Evolutionary conservation across 2,113 vertebrate genomes (phyloP), one percentile per base, ranked within the genome.

Genomic region (Thunnus thynnus): DNA sequence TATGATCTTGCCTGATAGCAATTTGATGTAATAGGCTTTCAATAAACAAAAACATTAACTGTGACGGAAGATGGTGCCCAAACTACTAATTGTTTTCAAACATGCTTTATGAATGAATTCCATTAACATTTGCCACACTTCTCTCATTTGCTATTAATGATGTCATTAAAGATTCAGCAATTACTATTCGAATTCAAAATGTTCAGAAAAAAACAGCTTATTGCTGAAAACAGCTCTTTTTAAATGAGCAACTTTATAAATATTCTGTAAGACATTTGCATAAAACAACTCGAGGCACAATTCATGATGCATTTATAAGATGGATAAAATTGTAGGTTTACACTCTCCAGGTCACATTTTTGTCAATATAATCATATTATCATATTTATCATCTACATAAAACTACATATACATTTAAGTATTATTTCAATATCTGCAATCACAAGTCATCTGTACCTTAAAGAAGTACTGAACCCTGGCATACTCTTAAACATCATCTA

Each of bases 1-100:
- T 50, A 90, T 71, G 69, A 89, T 79, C 16, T 46, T 58, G 68
- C 75, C 81, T 82, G 74, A 84, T 67, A 75, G 82, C 73, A 65
- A 56, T 83, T 73, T 79, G 63, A 71, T 80, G 75, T 75, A 88
- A 90, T 72, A 76, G 57, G 80, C 58, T 80, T 90, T 91, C 76
- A 90, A 84, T 88, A 79, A 91, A 84, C 72, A 86, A 76, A 81
- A 66, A 84, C 85, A 89, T 89, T 83, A 88, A 78, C 67, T 44
- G 75, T 61, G 81, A 60, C 73, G 32, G 51, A 78, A 72, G 72
- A 78, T 27, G 44, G 52, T 70, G 17, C 68, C 62, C 50, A 65
- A 76, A 80, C 52, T 67, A 13, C 69, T 76, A 88, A 87, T 87
- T 87, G 82, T 91, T 87, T 88, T 83, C 78, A 87, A 87, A 86